phyloP scores from a whole-genome alignment of 2,797 vertebrate genomes.

The Sternotherus odoratus region DNA sequence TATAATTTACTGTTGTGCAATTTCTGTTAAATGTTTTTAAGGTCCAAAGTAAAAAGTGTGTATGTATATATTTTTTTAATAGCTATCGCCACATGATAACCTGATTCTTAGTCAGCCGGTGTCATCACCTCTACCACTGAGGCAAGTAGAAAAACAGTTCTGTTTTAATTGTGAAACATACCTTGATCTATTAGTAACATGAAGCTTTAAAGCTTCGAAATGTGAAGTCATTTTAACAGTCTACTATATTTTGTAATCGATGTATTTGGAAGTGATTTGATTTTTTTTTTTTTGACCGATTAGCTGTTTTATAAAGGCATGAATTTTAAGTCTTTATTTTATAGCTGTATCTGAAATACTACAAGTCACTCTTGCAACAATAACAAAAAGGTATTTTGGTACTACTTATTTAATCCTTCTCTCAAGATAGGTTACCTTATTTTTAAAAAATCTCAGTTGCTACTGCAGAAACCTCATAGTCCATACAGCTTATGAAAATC shows the following conservation, averaged over 20 bases:
- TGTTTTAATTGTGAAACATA: not conserved
- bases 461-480: not conserved
- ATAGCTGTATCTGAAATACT: not conserved
- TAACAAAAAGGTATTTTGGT: not conserved
- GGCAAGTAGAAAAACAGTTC: slow-evolving; percentile 81
- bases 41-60: not conserved
- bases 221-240: not conserved
- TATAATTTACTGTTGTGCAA: not conserved
- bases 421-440: not conserved
- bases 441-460: not conserved
- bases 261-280: not conserved
- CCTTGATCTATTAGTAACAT: accelerated
- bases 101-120: slow-evolving; percentile 98
- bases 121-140: slow-evolving; percentile 95
- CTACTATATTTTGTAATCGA: not conserved
- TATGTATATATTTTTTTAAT: slow-evolving; percentile 66
- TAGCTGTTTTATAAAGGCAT: not conserved
- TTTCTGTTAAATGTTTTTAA: not conserved
- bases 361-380: not conserved
- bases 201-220: not conserved
- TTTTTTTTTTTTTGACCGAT: not conserved
- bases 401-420: not conserved
- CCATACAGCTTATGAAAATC: not conserved
- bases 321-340: not conserved
- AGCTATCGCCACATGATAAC: slow-evolving; percentile 97